phyloP scores from a whole-genome alignment of 2,113 vertebrate species.

The Salvelinus fontinalis region DNA sequence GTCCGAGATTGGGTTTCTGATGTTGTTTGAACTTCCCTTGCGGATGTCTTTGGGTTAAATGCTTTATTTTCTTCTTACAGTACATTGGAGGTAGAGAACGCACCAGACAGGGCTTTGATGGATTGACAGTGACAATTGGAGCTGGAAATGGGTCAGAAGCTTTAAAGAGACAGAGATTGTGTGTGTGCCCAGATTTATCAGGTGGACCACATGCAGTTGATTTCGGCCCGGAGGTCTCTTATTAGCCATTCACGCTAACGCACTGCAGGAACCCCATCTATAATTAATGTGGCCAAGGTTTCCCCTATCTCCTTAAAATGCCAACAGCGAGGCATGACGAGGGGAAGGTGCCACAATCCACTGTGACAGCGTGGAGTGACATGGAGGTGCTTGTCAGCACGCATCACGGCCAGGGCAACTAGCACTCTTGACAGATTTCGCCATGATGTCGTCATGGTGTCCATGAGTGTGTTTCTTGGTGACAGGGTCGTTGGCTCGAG shows the following conservation, averaged over 20 bases:
- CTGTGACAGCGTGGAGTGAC: constrained; percentile 10
- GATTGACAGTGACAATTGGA: too few relatives aligned
- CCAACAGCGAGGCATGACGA: constrained; percentile 26
- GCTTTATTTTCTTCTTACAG: not conserved
- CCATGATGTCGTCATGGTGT: not conserved
- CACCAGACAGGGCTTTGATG: too few relatives aligned
- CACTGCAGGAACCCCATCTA: constrained; percentile 27
- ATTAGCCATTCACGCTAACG: constrained; percentile 13
- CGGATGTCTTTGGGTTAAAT: not conserved
- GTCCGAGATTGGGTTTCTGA: not conserved
- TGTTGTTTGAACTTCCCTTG: not conserved
- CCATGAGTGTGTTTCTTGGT: not conserved
- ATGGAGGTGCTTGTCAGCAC: not conserved
- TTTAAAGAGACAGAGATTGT: not conserved
- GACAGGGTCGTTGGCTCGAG: not conserved
- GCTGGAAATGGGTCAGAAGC: too few relatives aligned
- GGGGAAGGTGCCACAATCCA: constrained; percentile 19
- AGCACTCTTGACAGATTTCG: not conserved
- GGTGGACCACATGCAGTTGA: not conserved
- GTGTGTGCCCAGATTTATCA: not conserved
- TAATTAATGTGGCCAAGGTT: constrained; percentile 34
- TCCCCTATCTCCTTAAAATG: constrained; percentile 27
- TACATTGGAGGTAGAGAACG: too few relatives aligned
- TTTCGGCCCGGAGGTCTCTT: not conserved
- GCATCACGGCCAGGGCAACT: not conserved